These are phyloP conservation scores for Chunga burmeisteri DNA, from an alignment of 2,113 vertebrate genomes.

Conservation along the genomic window DNA sequence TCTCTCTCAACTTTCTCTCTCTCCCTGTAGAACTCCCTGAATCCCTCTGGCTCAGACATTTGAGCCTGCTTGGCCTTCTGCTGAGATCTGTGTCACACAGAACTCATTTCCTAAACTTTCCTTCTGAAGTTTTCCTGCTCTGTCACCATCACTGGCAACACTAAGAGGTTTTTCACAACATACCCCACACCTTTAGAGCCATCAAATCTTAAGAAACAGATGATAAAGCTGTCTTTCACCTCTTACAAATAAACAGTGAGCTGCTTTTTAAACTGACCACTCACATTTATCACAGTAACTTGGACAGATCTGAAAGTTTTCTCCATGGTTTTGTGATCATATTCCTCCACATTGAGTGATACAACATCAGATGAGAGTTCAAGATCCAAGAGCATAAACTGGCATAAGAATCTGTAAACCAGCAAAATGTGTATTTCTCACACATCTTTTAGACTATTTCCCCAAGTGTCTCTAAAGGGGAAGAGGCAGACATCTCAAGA, in stretches of 20 bases:
- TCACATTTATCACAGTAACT: background rate
- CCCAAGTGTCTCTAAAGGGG: background rate
- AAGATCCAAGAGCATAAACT: background rate
- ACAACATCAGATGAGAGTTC: background rate
- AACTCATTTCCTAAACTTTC: background rate
- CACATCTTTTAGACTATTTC: background rate
- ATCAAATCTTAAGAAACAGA: background rate
- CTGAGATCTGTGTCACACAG: background rate
- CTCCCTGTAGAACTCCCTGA: background rate
- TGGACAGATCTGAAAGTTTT: background rate
- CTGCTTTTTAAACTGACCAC: background rate
- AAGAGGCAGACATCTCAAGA: background rate
- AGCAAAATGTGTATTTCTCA: background rate
- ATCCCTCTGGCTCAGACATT: background rate
- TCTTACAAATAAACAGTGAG: background rate
- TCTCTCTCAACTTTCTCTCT: background rate
- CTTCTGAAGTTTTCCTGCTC: background rate
- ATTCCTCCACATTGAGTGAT: background rate
- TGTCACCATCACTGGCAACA: background rate
- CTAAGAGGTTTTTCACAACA: background rate
- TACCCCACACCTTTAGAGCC: background rate
- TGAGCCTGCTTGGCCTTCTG: background rate
- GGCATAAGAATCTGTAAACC: background rate
- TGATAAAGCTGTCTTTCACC: background rate
- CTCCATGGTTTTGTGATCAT: background rate